These are phyloP conservation scores for Charadrius vociferus DNA, from an alignment of 2,113 vertebrate genomes.

Conservation along the genomic window DNA sequence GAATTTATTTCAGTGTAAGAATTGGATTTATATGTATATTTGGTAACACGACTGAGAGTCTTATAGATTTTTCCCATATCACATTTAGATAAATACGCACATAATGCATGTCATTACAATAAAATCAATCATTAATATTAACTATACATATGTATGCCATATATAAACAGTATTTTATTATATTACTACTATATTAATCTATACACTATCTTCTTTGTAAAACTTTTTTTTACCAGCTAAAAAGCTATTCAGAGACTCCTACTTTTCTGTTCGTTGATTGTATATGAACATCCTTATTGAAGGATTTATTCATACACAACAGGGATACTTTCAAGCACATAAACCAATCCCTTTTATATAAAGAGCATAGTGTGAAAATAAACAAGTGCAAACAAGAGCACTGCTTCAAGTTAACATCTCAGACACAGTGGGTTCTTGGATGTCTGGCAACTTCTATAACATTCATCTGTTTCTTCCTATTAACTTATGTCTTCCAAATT, in stretches of 20 bases:
- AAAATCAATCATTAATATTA: background rate
- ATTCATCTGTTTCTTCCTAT: background rate
- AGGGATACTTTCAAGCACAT: background rate
- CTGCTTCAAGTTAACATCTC: background rate
- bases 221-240: background rate
- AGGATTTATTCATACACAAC: background rate
- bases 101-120: background rate
- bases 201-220: background rate
- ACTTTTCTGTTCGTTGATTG: background rate
- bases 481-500: background rate
- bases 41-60: background rate
- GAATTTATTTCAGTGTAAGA: background rate
- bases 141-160: background rate
- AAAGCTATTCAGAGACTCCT: background rate
- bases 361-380: background rate
- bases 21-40: background rate
- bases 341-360: background rate
- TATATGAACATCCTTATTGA: background rate
- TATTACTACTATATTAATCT: background rate
- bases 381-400: background rate
- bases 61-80: background rate
- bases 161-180: background rate
- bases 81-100: background rate
- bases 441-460: background rate
- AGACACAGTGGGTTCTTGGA: background rate